Evolutionary conservation across 2,888 invertebrate genomes (phyloP).

Genomic region (Stenchaetothrips biformis): DNA sequence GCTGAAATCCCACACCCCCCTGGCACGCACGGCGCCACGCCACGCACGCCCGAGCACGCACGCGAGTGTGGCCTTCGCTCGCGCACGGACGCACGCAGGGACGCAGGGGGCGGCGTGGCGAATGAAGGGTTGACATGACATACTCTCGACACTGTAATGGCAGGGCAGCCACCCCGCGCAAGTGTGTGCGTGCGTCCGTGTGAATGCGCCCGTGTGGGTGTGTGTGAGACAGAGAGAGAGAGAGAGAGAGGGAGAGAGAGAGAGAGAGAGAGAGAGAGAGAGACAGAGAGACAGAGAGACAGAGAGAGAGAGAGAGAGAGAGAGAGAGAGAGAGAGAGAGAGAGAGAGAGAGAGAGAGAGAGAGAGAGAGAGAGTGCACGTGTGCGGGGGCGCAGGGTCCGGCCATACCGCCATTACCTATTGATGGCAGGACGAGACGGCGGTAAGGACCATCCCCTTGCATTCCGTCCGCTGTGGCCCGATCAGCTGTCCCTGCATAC

Average conservation of each 20-base stretch:
- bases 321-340: too few species aligned
- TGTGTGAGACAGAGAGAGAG: not conserved
- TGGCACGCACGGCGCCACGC: not conserved
- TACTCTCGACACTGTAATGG: not conserved
- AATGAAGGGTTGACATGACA: not conserved
- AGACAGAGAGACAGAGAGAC: not conserved
- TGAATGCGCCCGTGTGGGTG: not conserved
- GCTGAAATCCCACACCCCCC: not conserved
- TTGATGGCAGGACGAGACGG: not conserved
- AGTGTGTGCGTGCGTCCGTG: too few species aligned
- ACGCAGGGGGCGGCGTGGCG: not conserved
- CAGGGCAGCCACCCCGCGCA: too few species aligned
- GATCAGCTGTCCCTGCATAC: slow-evolving; percentile 13
- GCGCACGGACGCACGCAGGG: too few species aligned
- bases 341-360: too few species aligned
- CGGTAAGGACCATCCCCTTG: not conserved
- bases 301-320: too few species aligned
- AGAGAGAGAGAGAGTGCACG: not conserved
- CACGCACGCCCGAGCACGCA: too few species aligned
- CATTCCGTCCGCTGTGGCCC: not conserved
- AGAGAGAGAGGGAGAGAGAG: not conserved
- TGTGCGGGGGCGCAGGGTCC: not conserved
- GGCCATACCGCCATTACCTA: not conserved
- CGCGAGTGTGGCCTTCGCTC: too few species aligned
- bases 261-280: slow-evolving; percentile 1